Evolutionary conservation across 2,797 vertebrate genomes (phyloP).

Genomic region (Psittacula derbiana): DNA sequence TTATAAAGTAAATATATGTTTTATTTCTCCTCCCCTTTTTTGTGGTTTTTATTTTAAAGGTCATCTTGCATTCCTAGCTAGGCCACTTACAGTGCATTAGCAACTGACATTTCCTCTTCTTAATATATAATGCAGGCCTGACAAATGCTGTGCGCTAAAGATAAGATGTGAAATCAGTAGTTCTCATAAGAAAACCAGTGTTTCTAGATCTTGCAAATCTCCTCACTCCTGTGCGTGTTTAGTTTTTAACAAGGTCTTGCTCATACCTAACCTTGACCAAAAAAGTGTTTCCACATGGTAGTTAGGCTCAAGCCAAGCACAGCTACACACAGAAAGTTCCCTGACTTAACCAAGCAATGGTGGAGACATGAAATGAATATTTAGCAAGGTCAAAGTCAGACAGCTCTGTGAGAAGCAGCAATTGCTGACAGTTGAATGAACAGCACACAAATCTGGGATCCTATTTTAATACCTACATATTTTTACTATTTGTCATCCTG

Average conservation of each 20-base stretch:
- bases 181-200: constrained; percentile 20
- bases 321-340: constrained; percentile 29
- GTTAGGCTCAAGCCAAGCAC: constrained; percentile 18
- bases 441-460: constrained; percentile 19
- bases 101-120: constrained; percentile 70
- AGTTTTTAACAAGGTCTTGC: constrained; percentile 57
- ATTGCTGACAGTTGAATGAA: constrained; percentile 46
- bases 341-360: constrained; percentile 39
- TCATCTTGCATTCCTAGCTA: constrained; percentile 49
- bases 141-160: constrained; percentile 39
- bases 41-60: constrained; percentile 41
- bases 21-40: constrained; percentile 47
- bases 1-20: constrained; percentile 58
- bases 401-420: constrained; percentile 35
- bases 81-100: constrained; percentile 60
- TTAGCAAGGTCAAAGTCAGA: constrained; percentile 58
- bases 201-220: constrained; percentile 54
- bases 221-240: constrained; percentile 41
- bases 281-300: constrained; percentile 54
- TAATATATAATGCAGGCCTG: constrained; percentile 42
- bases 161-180: constrained; percentile 53
- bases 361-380: constrained; percentile 42
- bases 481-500: constrained; percentile 54
- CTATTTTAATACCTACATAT: constrained; percentile 51
- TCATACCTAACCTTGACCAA: constrained; percentile 64